Percentiles rank a stretch among this genome's conserved stretches.
Conservation (phyloP, 2,888 invertebrate species). For the Ophion slaviceki region DNA sequence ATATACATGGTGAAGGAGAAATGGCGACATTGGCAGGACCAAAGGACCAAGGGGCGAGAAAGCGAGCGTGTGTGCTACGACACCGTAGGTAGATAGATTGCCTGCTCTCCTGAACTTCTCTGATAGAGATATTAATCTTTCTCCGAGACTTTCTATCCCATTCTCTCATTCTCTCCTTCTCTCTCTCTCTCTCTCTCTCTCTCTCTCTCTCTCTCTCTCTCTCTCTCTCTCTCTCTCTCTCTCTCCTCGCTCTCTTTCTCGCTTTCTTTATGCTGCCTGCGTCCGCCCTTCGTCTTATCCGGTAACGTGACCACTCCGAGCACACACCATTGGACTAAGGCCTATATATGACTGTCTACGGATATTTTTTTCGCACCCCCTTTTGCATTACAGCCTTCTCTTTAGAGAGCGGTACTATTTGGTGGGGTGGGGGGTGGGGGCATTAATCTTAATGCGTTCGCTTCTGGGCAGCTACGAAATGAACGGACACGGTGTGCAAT, state of each 20-base stretch:
- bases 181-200: slow-evolving; percentile 7
- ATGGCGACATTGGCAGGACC: slow-evolving; percentile 52
- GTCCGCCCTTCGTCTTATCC: slow-evolving; percentile 45
- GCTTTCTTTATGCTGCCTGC: too few species aligned
- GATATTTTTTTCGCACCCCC: slow-evolving; percentile 55
- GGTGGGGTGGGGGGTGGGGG: too few species aligned
- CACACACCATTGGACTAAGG: slow-evolving; percentile 24
- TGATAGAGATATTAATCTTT: slow-evolving; percentile 82
- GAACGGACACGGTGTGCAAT: too few species aligned
- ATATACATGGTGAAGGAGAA: slow-evolving; percentile 39
- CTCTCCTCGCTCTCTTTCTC: background rate
- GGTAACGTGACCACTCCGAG: slow-evolving; percentile 66
- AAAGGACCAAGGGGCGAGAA: slow-evolving; percentile 58
- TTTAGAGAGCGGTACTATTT: too few species aligned
- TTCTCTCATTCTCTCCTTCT: slow-evolving; percentile 41
- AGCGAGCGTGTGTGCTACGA: slow-evolving; percentile 65
- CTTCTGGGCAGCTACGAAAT: too few species aligned
- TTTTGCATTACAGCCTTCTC: slow-evolving; percentile 23
- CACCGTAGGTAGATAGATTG: slow-evolving; percentile 78
- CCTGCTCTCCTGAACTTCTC: slow-evolving; percentile 78
- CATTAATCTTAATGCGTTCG: too few species aligned
- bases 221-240: slow-evolving; percentile 7
- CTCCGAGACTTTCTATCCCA: slow-evolving; percentile 63
- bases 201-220: slow-evolving; percentile 21
- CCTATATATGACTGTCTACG: slow-evolving; percentile 8